These are phyloP conservation scores for Rhinolophus sinicus DNA, from an alignment of 2,113 vertebrate genomes.

Conservation along the genomic window DNA sequence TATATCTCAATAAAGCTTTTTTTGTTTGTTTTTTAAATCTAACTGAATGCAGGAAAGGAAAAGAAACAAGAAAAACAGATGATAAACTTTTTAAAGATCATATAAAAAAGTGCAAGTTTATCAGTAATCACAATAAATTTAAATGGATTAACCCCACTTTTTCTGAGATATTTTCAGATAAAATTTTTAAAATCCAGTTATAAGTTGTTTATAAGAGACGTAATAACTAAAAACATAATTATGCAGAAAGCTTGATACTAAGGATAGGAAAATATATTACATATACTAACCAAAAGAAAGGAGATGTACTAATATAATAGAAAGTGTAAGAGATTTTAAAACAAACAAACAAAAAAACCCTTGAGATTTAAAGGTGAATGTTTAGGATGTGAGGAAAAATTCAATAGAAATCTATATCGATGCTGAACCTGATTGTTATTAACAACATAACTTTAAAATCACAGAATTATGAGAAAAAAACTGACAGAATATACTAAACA, in stretches of 20 bases:
- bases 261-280: background rate
- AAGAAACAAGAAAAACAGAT: slow-evolving; percentile 32
- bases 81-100: background rate
- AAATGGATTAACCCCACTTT: slow-evolving; percentile 52
- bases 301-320: background rate
- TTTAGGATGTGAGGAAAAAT: slow-evolving; percentile 23
- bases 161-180: background rate
- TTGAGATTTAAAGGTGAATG: slow-evolving; percentile 6
- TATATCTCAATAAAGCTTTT: too few species aligned
- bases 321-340: slow-evolving; percentile 36
- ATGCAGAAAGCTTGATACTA: background rate
- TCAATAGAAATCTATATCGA: background rate
- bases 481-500: background rate
- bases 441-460: background rate
- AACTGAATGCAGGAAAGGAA: background rate
- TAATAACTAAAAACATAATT: slow-evolving; percentile 57
- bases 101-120: slow-evolving; percentile 29
- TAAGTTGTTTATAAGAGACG: slow-evolving; percentile 13
- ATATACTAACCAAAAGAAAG: slow-evolving; percentile 39
- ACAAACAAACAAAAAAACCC: background rate
- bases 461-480: background rate
- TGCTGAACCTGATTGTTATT: background rate
- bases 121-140: slow-evolving; percentile 32
- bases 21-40: background rate
- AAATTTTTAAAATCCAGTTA: slow-evolving; percentile 29